Percentiles rank a stretch among this genome's conserved stretches.
phyloP scores from a whole-genome alignment of 1,140 invertebrate species.

The Sycophaga agraensis region DNA sequence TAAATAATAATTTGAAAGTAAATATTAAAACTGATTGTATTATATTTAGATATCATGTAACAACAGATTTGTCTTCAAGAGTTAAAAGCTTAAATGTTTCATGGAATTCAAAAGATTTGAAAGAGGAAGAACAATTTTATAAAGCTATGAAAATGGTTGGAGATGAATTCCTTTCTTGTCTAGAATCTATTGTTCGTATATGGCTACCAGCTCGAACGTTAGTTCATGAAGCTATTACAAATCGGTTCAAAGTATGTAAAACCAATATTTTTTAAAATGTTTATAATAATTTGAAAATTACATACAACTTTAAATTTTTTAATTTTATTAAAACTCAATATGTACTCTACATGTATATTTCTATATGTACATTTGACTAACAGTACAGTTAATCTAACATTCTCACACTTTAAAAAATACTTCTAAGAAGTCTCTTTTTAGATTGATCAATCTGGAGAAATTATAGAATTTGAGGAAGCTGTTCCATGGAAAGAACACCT shows the following conservation, averaged over 20 bases:
- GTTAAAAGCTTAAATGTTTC: conserved; percentile 79
- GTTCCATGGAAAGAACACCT: conserved; percentile 92
- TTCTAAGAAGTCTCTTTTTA: conserved; percentile 34
- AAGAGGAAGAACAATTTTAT: conserved; percentile 65
- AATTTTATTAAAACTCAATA: not conserved
- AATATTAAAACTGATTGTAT: conserved; percentile 1
- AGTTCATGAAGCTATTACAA: conserved; percentile 71
- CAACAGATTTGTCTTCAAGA: conserved; percentile 71
- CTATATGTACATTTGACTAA: not conserved
- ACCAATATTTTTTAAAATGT: not conserved
- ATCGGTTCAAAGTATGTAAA: conserved; percentile 61
- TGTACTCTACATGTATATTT: not conserved
- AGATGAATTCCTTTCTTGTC: conserved; percentile 75
- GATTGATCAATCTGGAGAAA: conserved; percentile 74
- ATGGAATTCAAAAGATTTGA: conserved; percentile 75
- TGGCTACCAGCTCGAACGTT: conserved; percentile 84
- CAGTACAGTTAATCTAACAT: too few species aligned
- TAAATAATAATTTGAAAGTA: not conserved
- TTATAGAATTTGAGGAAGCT: conserved; percentile 69
- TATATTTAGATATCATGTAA: conserved; percentile 71
- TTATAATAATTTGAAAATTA: not conserved
- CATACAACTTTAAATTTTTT: not conserved
- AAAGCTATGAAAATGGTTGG: conserved; percentile 81
- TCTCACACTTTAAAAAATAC: not conserved
- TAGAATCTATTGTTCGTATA: conserved; percentile 68